Percentiles rank a stretch among this genome's conserved stretches.
Evolutionary conservation across 2,113 vertebrate species (phyloP).

Genomic region (Pedionomus torquatus): DNA sequence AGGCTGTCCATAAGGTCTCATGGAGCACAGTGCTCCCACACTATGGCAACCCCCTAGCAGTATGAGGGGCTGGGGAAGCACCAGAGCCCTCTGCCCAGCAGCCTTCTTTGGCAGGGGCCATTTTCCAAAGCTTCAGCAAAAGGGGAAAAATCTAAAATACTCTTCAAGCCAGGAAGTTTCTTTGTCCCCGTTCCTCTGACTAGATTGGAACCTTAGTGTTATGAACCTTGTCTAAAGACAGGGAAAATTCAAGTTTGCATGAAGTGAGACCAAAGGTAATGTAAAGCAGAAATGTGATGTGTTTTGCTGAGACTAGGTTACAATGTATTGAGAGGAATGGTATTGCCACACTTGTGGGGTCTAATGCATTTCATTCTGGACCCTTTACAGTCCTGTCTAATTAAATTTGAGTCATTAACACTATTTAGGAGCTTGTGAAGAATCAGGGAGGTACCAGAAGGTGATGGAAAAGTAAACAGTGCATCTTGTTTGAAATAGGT

Average conservation of each 20-base stretch:
- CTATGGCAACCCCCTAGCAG: not conserved
- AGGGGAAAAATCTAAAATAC: not conserved
- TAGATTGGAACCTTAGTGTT: not conserved
- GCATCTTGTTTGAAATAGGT: not conserved
- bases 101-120: not conserved
- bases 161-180: not conserved
- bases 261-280: not conserved
- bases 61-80: not conserved
- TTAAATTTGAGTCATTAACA: not conserved
- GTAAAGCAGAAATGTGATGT: not conserved
- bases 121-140: not conserved
- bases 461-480: not conserved
- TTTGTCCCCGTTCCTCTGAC: not conserved
- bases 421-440: not conserved
- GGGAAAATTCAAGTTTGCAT: not conserved
- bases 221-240: not conserved
- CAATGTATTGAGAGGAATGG: not conserved
- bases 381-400: not conserved
- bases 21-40: fast-evolving
- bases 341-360: not conserved
- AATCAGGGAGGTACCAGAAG: not conserved
- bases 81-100: not conserved
- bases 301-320: not conserved
- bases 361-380: not conserved
- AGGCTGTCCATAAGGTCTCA: not conserved